Conservation (phyloP, 2,888 invertebrate species). For the Galerucella pusilla region DNA sequence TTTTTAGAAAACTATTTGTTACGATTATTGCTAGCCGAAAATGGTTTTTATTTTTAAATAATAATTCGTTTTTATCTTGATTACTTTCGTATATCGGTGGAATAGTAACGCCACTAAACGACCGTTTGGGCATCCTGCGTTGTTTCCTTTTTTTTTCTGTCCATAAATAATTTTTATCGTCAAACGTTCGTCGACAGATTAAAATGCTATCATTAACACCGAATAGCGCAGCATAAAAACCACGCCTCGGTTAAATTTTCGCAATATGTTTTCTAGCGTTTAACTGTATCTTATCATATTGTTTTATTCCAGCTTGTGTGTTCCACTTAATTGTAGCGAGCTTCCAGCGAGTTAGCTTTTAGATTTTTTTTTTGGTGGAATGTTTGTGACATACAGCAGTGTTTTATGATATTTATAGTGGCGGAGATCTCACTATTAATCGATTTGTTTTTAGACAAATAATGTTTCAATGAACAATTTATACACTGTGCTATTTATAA, state of each 20-base stretch:
- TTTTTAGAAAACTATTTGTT: too few species aligned
- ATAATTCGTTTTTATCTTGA: too few species aligned
- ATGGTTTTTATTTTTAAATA: too few species aligned
- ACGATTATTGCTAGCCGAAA: too few species aligned
- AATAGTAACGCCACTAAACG: not conserved
- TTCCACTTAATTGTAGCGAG: not conserved
- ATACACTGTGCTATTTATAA: too few species aligned
- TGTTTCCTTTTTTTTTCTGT: not conserved
- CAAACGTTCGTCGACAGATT: slow-evolving; percentile 48
- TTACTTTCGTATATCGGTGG: not conserved
- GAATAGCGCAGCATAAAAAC: slow-evolving; percentile 22
- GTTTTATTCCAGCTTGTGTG: slow-evolving; percentile 4
- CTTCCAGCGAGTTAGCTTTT: not conserved
- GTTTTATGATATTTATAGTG: too few species aligned
- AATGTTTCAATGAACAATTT: too few species aligned
- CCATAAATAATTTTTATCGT: slow-evolving; percentile 48
- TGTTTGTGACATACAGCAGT: too few species aligned
- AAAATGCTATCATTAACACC: slow-evolving; percentile 48
- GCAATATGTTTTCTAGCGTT: slow-evolving; percentile 44
- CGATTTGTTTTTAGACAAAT: too few species aligned
- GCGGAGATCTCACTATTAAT: too few species aligned
- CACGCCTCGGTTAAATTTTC: slow-evolving; percentile 27
- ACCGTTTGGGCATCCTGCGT: not conserved
- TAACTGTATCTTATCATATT: slow-evolving; percentile 21
- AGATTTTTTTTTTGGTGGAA: slow-evolving; percentile 1